Percentiles rank a stretch among this genome's conserved stretches.
Evolutionary conservation across 2,888 invertebrate species (phyloP).

Genomic region (Agriotes lineatus): DNA sequence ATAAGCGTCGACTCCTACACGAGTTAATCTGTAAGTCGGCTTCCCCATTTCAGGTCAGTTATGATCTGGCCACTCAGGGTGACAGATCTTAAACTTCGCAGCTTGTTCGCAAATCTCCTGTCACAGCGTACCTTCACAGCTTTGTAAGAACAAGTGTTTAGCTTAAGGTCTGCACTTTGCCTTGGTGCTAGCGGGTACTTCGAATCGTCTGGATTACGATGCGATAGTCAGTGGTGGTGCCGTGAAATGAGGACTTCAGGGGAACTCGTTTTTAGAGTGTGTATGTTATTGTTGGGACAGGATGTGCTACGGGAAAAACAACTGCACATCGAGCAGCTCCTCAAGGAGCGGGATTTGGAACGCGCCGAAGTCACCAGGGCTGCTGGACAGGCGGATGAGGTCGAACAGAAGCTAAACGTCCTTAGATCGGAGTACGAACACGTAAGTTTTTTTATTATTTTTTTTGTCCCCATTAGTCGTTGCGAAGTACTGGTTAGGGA

Average conservation of each 20-base stretch:
- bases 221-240: slow-evolving; percentile 46
- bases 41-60: slow-evolving; percentile 30
- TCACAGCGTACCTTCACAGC: not conserved
- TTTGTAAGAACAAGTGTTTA: slow-evolving; percentile 24
- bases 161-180: slow-evolving; percentile 31
- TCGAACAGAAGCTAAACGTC: slow-evolving; percentile 73
- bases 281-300: slow-evolving; percentile 67
- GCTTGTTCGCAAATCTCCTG: slow-evolving; percentile 16
- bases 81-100: slow-evolving; percentile 36
- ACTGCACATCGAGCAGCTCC: slow-evolving; percentile 91
- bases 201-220: slow-evolving; percentile 26
- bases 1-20: slow-evolving; percentile 38
- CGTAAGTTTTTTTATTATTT: slow-evolving; percentile 63
- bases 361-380: slow-evolving; percentile 89
- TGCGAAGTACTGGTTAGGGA: no score
- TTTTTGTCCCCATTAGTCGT: no score
- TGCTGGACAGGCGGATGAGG: slow-evolving; percentile 84
- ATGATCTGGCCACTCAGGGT: slow-evolving; percentile 35
- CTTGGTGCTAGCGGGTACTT: not conserved
- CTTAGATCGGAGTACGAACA: slow-evolving; percentile 76
- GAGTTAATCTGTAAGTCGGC: slow-evolving; percentile 25
- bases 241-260: slow-evolving; percentile 50
- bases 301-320: slow-evolving; percentile 94
- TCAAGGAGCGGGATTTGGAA: slow-evolving; percentile 92
- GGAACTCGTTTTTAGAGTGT: slow-evolving; percentile 45